phyloP scores from a whole-genome alignment of 2,797 vertebrate genomes.

The Graptemys geographica region DNA sequence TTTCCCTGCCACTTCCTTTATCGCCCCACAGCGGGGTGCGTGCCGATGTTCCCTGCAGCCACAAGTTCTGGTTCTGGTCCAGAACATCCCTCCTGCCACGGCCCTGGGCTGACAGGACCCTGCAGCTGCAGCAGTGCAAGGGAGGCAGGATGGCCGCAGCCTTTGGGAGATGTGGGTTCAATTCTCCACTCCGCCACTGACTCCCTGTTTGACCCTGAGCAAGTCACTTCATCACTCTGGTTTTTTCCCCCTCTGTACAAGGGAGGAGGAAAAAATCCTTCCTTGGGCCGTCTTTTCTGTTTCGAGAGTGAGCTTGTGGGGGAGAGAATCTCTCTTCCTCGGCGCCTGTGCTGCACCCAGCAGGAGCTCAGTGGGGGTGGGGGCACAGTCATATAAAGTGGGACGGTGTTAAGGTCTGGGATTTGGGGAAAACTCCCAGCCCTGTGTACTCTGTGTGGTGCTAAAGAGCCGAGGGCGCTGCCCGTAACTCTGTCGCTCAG shows the following conservation, averaged over 20 bases:
- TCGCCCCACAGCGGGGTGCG: too few species aligned
- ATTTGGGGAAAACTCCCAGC: neutral
- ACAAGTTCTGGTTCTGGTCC: neutral
- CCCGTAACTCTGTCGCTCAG: too few species aligned
- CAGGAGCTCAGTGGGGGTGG: neutral
- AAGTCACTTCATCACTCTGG: neutral
- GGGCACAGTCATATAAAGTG: neutral
- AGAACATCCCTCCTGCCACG: neutral
- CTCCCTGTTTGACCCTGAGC: neutral
- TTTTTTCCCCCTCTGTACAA: neutral
- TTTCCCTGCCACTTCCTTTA: neutral
- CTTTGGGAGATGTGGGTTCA: neutral
- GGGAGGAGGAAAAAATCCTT: neutral
- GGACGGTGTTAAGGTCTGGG: neutral
- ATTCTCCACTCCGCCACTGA: neutral
- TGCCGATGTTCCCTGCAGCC: neutral
- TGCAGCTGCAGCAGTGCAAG: neutral
- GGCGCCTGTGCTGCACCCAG: too few species aligned
- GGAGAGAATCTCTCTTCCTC: neutral
- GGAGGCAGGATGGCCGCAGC: neutral
- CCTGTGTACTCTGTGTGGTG: neutral
- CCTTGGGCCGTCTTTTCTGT: fast-evolving
- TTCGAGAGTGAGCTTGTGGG: neutral
- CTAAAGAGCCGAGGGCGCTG: too few species aligned
- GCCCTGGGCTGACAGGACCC: neutral